Percentiles rank a stretch among this genome's conserved stretches.
Conservation (phyloP, 2,797 vertebrate genomes). For the Coreius guichenoti region DNA sequence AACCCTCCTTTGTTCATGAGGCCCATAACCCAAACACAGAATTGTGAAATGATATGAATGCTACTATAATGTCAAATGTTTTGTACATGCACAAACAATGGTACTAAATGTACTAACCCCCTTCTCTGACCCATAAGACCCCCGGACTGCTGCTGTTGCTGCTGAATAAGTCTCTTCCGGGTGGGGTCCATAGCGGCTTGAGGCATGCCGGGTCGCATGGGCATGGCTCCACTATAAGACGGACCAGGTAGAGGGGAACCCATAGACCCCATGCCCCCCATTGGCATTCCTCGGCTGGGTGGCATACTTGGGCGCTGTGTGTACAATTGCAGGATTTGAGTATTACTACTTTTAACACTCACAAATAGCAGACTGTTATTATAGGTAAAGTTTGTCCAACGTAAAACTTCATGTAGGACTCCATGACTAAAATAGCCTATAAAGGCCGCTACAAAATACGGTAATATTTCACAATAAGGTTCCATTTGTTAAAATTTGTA, state of each 20-base stretch:
- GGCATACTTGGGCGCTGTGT: constrained; percentile 86
- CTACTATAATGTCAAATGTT: neutral
- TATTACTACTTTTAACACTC: neutral
- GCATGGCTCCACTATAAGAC: constrained; percentile 84
- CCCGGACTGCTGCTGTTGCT: constrained; percentile 82
- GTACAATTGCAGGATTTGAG: neutral
- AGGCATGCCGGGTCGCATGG: constrained; percentile 88
- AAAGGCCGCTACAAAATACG: neutral
- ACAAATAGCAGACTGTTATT: neutral
- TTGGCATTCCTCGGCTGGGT: constrained; percentile 82
- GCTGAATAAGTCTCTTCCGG: constrained; percentile 91
- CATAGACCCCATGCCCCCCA: constrained; percentile 84
- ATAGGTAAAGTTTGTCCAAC: neutral
- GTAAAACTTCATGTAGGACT: neutral
- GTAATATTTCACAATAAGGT: too few relatives aligned
- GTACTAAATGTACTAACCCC: constrained; percentile 79
- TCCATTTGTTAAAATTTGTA: neutral
- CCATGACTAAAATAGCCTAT: neutral
- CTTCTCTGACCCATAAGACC: constrained; percentile 83
- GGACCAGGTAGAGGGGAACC: constrained; percentile 87
- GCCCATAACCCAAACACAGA: neutral
- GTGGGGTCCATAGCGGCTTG: constrained; percentile 89
- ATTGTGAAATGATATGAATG: neutral
- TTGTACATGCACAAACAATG: neutral
- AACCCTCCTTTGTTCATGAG: neutral